A percentile compares a stretch with the other conserved stretches of the same genome.
phyloP scores from a whole-genome alignment of 2,888 invertebrate genomes.

The Philonicus albiceps region DNA sequence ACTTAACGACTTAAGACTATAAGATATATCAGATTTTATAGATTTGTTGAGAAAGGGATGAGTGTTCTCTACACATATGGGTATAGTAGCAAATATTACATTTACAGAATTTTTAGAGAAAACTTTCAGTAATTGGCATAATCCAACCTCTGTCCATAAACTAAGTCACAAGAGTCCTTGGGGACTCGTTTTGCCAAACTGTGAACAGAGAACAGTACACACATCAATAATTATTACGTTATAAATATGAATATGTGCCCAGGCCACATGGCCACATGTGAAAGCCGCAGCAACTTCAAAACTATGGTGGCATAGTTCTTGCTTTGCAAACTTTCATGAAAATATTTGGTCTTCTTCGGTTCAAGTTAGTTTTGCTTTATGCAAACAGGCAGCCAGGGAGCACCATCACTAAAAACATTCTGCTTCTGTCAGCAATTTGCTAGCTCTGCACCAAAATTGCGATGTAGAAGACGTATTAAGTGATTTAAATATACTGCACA shows the following conservation, averaged over 20 bases:
- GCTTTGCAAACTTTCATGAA: background rate
- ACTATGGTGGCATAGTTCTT: background rate
- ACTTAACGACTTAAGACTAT: background rate
- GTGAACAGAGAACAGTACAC: background rate
- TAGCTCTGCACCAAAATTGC: background rate
- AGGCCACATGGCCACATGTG: background rate
- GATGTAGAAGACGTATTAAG: background rate
- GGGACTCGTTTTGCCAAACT: background rate
- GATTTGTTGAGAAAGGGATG: background rate
- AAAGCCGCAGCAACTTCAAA: background rate
- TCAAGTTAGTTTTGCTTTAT: background rate
- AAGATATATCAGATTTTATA: background rate
- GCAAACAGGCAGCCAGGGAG: background rate
- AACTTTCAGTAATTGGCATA: background rate
- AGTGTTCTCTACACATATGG: background rate
- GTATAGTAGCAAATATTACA: background rate
- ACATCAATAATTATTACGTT: background rate
- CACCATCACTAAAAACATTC: background rate
- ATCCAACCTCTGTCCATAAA: background rate
- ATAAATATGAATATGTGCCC: background rate
- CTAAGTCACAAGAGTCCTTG: background rate
- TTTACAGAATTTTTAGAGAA: background rate
- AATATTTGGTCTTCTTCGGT: background rate
- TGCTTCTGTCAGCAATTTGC: background rate
- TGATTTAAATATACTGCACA: background rate